A percentile compares a stretch with the other conserved stretches of the same genome.
These are phyloP conservation scores for Schizothorax lantsangensis DNA, from an alignment of 2,797 vertebrate genomes.

Conservation along the genomic window DNA sequence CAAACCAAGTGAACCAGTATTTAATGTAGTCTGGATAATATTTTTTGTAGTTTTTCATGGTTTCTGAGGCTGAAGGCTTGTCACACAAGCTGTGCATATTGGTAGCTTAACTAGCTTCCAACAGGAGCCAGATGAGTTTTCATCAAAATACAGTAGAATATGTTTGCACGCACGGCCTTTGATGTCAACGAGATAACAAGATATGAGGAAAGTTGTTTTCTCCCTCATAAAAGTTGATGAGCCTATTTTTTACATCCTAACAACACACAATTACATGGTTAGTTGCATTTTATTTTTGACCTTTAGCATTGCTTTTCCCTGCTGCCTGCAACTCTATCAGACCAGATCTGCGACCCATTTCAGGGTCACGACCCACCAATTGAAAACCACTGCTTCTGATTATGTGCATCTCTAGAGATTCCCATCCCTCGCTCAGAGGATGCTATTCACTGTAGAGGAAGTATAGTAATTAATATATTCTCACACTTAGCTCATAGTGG, in stretches of 20 bases:
- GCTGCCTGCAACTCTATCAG: no score
- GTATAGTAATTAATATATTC: conserved; percentile 45
- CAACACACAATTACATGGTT: not conserved
- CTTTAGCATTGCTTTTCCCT: not conserved
- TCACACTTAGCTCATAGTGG: conserved; percentile 27
- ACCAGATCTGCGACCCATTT: not conserved
- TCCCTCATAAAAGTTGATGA: conserved; percentile 25
- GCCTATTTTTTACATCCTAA: conserved; percentile 7
- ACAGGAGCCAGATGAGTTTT: not conserved
- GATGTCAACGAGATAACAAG: not conserved
- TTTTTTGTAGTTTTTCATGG: not conserved
- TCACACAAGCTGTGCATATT: conserved; percentile 8
- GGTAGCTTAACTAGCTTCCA: not conserved
- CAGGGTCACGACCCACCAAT: not conserved
- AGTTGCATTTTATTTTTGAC: conserved; percentile 18
- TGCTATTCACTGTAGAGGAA: conserved; percentile 10
- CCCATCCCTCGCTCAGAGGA: not conserved
- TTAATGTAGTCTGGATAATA: not conserved
- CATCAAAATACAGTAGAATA: not conserved
- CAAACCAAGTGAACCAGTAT: not conserved
- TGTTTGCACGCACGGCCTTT: not conserved
- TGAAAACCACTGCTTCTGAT: conserved; percentile 18
- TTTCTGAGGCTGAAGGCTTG: not conserved
- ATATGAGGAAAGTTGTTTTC: conserved; percentile 14
- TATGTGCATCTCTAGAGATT: conserved; percentile 18